Evolutionary conservation across 1,140 invertebrate genomes (phyloP), one percentile per base, ranked within the genome.

Genomic region (Yoshiicerus persimilis): DNA sequence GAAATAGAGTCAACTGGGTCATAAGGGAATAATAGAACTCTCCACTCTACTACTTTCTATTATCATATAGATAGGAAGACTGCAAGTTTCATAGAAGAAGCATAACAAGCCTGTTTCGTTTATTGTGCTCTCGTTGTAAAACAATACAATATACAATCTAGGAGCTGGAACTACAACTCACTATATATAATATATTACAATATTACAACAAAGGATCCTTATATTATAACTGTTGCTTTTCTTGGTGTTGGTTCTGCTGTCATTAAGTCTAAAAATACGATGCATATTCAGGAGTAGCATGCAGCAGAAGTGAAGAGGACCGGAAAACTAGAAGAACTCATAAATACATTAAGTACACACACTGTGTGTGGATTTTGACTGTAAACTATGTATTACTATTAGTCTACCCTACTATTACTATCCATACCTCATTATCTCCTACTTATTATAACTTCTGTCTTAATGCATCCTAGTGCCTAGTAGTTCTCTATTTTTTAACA

Each of bases 311-410:
- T n/a, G 10, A 30, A 11, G 25, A 70, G 27, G 10, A 80, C 75
- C 75, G 75, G 75, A 80, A 80, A 80, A 80, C 34, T 25, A 70
- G 66, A 80, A 36, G 75, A 34, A 32, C 75, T 80, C 75, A 80
- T 80, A 80, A 80, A 80, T 80, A 80, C 75, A 80, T 80, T 80
- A 80, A 80, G 75, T 36, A 80, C 75, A 80, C 34, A 38, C 34
- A 36, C 16, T 36, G 75, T 80, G 34, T 80, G 30, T 38, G 20
- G 32, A 80, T 80, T 38, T n/a, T 56, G 20, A 56, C 20, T n/a
- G 13, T 56, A 56, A 56, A 56, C 47, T 56, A 16, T 16, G 47
- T 56, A 56, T n/a, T 47, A 47, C 16, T 5, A 56, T 56, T 56
- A 56, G 47, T 1, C 23, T n/a, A 56, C 47, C 47, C 47, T 56